Evolutionary conservation across 2,113 vertebrate species (phyloP).

Genomic region (Colossoma macropomum): DNA sequence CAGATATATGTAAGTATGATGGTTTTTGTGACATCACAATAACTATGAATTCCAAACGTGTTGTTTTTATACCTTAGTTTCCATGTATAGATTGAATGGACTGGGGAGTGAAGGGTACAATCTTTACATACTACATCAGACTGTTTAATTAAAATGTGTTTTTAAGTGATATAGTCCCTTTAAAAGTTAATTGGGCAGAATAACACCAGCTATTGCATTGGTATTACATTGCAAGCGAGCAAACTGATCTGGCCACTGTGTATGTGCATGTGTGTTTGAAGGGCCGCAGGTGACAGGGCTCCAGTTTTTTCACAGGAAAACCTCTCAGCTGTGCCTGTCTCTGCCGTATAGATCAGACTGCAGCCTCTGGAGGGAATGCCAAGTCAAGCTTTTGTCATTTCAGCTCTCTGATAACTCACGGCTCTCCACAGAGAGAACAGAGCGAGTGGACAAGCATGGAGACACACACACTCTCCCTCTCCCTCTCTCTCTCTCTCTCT

Average conservation of each 20-base stretch:
- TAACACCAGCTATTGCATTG: not conserved
- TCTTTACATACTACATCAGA: too few species aligned
- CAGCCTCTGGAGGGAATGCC: conserved; percentile 75
- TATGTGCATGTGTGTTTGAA: conserved; percentile 50
- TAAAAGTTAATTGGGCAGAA: not conserved
- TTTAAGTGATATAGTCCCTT: too few species aligned
- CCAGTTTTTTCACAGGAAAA: conserved; percentile 62
- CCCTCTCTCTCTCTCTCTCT: conserved; percentile 37
- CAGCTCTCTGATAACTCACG: conserved; percentile 79
- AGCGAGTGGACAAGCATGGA: conserved; percentile 77
- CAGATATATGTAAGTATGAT: too few species aligned
- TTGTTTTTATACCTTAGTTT: too few species aligned
- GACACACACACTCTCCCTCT: not conserved
- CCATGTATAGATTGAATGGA: too few species aligned
- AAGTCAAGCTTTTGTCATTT: conserved; percentile 87
- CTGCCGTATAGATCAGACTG: conserved; percentile 74
- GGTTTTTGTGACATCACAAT: too few species aligned
- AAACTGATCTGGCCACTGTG: not conserved
- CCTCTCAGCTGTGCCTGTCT: conserved; percentile 39
- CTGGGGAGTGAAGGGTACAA: too few species aligned
- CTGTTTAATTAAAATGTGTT: too few species aligned
- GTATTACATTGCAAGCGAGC: not conserved
- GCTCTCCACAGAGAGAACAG: conserved; percentile 74
- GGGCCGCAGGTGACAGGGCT: conserved; percentile 76
- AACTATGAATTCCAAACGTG: too few species aligned